Base-by-base conservation (phyloP, 2,888 invertebrate genomes). In the Achlya flavicornis region DNA sequence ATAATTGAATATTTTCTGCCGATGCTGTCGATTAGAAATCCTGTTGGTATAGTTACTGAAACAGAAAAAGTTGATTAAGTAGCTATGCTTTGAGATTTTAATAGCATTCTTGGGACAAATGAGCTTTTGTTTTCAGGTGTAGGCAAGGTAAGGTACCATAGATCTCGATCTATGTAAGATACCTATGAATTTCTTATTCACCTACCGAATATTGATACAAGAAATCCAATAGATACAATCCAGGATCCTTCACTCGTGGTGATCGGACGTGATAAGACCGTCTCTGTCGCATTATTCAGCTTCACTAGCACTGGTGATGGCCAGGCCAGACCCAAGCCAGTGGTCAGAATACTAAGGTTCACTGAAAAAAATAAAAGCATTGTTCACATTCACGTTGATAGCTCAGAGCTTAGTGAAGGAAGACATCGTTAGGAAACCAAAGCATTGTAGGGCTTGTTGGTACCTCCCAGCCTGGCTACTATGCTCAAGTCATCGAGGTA, bases 221-320 rank as follows among this genome's bases (percentile, higher is more conserved):
- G 68, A 33, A 73, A 81, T 1, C 86, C 86, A 5, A 86, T 75
- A 14, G 90, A 83, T 0, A 89, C 88, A 0, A 90, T 79, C 90
- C 90, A 90, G 0, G 89, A 87, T 0, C 88, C 89, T 61, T 90
- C 85, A 4, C 83, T 81, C 0, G 80, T 81, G 0, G 86, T 85
- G 43, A 89, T 76, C 0, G 85, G 83, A 1, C 69, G 63, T 0
- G 78, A 46, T 1, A 89, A 70, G 0, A 83, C 75, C 0, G 85
- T 78, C 58, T 84, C 76, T 1, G 75, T 74, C 1, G 58, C 69
- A 64, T 86, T 77, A 1, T 75, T 68, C 0, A 90, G 71, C 71
- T 88, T 89, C 66, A 89, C 87, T 57, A 90, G 70, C 65, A 89
- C 83, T 0, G 90, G 89, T 0, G 89, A 89, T 0, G 87, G 75